phyloP scores from a whole-genome alignment of 2,888 invertebrate genomes.

The Eilema caniola region DNA sequence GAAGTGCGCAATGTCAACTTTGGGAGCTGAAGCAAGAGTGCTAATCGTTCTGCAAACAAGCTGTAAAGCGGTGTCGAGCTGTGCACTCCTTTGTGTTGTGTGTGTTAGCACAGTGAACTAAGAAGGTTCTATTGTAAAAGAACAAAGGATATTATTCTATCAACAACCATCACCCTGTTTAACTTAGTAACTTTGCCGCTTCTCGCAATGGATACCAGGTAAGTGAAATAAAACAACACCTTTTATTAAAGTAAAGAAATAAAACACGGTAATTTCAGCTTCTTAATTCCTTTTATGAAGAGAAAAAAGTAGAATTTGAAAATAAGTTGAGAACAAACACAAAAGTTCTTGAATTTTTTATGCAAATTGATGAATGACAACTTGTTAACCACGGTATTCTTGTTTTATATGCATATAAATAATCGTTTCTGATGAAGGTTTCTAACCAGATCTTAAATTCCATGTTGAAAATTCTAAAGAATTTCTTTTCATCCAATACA shows the following conservation, averaged over 20 bases:
- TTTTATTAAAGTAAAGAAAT: constrained; percentile 20
- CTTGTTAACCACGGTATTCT: not conserved
- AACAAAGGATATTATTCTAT: constrained; percentile 67
- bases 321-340: not conserved
- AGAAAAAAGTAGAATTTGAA: not conserved
- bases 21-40: constrained; percentile 76
- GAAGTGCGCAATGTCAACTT: constrained; percentile 84
- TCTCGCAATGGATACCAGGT: constrained; percentile 78
- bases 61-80: constrained; percentile 71
- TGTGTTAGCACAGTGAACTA: constrained; percentile 74
- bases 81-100: constrained; percentile 68
- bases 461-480: not conserved
- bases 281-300: not conserved
- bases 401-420: not conserved
- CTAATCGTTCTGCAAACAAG: constrained; percentile 82
- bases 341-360: not conserved
- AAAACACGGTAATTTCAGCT: not conserved
- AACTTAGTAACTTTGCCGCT: constrained; percentile 52
- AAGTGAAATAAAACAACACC: constrained; percentile 30
- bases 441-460: not conserved
- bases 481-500: not conserved
- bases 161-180: constrained; percentile 55
- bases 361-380: not conserved
- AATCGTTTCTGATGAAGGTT: not conserved
- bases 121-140: constrained; percentile 66